Conservation (phyloP, 2,797 vertebrate genomes). For the Erithacus rubecula region DNA sequence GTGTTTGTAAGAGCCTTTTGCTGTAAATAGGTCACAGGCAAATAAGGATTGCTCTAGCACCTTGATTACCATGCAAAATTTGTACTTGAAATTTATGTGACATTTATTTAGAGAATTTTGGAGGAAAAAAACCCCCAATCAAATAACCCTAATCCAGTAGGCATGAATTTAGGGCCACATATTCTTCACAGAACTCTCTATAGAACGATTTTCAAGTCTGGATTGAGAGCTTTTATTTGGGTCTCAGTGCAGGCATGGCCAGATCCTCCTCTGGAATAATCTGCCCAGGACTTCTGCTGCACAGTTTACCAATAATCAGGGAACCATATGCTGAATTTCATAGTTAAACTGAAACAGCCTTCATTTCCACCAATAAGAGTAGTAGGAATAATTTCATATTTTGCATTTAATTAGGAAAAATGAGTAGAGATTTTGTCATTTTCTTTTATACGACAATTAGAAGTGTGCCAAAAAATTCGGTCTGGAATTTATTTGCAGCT, state of each 20-base stretch:
- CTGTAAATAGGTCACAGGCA: not conserved
- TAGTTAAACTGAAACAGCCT: slow-evolving; percentile 13
- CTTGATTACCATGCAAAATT: not conserved
- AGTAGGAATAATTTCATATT: slow-evolving; percentile 38
- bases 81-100: not conserved
- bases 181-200: not conserved
- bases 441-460: slow-evolving; percentile 56
- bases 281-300: not conserved
- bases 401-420: slow-evolving; percentile 57
- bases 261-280: not conserved
- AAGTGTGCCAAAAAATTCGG: slow-evolving; percentile 36
- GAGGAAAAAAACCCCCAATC: fast-evolving
- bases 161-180: not conserved
- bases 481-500: slow-evolving; percentile 36
- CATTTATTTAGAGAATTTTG: not conserved
- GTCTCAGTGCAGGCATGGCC: not conserved
- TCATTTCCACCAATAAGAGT: not conserved
- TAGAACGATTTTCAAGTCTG: not conserved
- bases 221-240: fast-evolving
- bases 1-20: not conserved
- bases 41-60: not conserved
- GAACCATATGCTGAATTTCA: slow-evolving; percentile 20
- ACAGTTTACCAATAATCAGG: not conserved
- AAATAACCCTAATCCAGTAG: not conserved
- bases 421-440: slow-evolving; percentile 32